phyloP scores from a whole-genome alignment of 92 coral and sea anemone species.

The Metridium senile region DNA sequence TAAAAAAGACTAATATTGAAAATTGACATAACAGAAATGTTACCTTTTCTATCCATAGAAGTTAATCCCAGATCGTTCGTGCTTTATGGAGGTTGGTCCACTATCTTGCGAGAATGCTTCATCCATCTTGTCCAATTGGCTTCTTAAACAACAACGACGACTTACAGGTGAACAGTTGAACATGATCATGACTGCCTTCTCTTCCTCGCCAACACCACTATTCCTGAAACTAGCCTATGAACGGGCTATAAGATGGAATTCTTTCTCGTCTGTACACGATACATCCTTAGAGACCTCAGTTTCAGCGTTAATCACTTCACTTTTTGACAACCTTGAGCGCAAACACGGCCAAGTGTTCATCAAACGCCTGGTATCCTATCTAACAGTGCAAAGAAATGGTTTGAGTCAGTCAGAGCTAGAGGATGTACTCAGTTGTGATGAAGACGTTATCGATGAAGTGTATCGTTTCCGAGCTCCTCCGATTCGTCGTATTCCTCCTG shows the following conservation, averaged over 20 bases:
- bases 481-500: conserved; percentile 73
- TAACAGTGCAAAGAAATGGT: conserved; percentile 81
- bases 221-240: conserved; percentile 83
- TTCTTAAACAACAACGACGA: conserved; percentile 55
- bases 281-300: conserved; percentile 49
- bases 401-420: conserved; percentile 88
- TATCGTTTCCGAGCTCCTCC: conserved; percentile 79
- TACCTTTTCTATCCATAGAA: conserved; percentile 55
- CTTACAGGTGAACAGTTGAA: conserved; percentile 65
- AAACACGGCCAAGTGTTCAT: conserved; percentile 75
- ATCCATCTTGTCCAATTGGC: conserved; percentile 61
- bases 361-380: conserved; percentile 65
- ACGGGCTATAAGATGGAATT: conserved; percentile 65
- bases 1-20: too few species aligned
- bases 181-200: conserved; percentile 62
- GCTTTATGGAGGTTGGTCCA: conserved; percentile 65
- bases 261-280: conserved; percentile 57
- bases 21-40: too few species aligned
- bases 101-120: conserved; percentile 55
- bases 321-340: conserved; percentile 72
- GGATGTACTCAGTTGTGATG: conserved; percentile 87
- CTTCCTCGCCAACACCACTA: conserved; percentile 61
- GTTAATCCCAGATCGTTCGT: conserved; percentile 42
- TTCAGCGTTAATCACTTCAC: conserved; percentile 56
- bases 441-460: conserved; percentile 72